Evolutionary conservation across 2,113 vertebrate genomes (phyloP).

Genomic region (Lagopus muta): DNA sequence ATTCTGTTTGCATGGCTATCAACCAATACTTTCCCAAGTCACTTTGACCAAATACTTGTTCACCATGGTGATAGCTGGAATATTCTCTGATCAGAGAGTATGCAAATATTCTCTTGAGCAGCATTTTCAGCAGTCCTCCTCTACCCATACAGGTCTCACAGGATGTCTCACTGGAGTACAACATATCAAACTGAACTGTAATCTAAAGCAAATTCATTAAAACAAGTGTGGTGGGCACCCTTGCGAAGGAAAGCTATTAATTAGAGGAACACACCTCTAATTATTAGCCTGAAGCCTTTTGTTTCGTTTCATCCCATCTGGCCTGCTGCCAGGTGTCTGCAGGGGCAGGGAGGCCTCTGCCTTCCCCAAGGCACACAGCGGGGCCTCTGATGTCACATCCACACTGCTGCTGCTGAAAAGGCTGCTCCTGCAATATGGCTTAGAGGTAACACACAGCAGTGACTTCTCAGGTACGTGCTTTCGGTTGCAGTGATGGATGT

Average conservation of each 20-base stretch:
- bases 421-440: not conserved
- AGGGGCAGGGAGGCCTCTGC: not conserved
- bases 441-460: not conserved
- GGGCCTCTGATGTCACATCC: not conserved
- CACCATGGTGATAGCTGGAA: not conserved
- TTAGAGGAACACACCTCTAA: not conserved
- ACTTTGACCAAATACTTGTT: not conserved
- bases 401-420: not conserved
- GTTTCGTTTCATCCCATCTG: not conserved
- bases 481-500: not conserved
- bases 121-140: not conserved
- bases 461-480: not conserved
- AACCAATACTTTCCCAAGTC: not conserved
- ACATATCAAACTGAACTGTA: not conserved
- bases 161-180: not conserved
- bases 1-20: not conserved
- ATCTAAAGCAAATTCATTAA: not conserved
- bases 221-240: not conserved
- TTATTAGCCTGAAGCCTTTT: not conserved
- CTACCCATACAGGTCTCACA: too few relatives aligned
- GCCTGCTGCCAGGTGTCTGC: not conserved
- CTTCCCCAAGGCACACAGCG: not conserved
- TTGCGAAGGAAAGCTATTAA: not conserved
- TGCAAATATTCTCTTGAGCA: not conserved
- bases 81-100: not conserved